Conservation (phyloP, 1,140 invertebrate genomes). For the Dreissena rostriformis region DNA sequence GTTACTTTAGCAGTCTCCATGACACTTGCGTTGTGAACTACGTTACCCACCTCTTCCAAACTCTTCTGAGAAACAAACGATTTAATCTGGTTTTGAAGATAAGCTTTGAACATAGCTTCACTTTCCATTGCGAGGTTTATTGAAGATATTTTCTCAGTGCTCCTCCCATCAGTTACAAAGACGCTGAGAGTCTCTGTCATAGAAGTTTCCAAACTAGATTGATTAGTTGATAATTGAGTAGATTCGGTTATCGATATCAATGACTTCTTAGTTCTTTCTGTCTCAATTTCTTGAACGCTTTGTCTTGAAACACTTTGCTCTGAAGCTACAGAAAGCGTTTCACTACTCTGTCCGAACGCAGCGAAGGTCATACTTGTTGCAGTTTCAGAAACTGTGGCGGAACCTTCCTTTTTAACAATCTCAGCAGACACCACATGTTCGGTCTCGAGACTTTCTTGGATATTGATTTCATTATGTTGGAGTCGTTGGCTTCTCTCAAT, state of each 20-base stretch:
- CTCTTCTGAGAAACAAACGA: too few relatives aligned
- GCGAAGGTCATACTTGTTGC: not conserved
- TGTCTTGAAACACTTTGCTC: not conserved
- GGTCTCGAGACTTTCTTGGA: not conserved
- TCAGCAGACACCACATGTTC: not conserved
- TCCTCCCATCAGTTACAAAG: not conserved
- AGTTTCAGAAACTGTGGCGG: slow-evolving; percentile 6
- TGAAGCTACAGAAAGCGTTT: not conserved
- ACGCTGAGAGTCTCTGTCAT: not conserved
- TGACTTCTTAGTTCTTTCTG: not conserved
- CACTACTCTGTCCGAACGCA: not conserved
- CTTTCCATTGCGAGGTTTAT: too few relatives aligned
- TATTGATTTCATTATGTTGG: not conserved
- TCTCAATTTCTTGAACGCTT: not conserved
- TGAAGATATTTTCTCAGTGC: not conserved
- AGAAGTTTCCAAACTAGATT: not conserved
- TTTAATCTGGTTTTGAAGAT: too few relatives aligned
- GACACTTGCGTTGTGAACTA: not conserved
- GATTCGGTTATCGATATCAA: too few relatives aligned
- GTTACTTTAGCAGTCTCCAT: slow-evolving; percentile 33
- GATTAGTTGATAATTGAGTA: not conserved
- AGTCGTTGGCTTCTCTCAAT: not conserved
- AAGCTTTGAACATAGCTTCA: too few relatives aligned
- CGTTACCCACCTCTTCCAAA: too few relatives aligned
- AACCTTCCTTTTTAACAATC: not conserved